Base-by-base conservation (phyloP, 1,140 invertebrate genomes). In the Acyrthosiphon pisum region DNA sequence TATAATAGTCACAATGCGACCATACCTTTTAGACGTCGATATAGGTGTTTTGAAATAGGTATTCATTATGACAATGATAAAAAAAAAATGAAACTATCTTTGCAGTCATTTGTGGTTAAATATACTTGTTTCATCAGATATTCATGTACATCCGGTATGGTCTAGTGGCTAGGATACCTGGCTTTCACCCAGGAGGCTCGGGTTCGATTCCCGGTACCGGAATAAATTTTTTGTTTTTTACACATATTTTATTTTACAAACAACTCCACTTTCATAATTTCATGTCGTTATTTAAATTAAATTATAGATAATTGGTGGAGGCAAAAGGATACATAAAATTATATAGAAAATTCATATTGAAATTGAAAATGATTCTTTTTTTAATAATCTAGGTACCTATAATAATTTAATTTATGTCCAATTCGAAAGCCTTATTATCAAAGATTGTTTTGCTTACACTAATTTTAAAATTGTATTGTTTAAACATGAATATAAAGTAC, bases 121-220 rank as follows among this genome's bases (percentile, higher is more conserved):
- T 41, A 83, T 9, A 41, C 11, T 26, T 44, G 4, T 86, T 84
- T 86, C 3, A 6, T 26, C 1, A 9, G 0, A 37, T 0, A 0
- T 6, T 0, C 4, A 0, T 1, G n/a, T 4, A 48, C 0, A 93
- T 94, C 94, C 94, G 94, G 94, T 94, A 94, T 94, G 94, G 94
- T 94, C 94, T 94, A 94, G 94, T 94, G 94, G 94, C 94, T 94
- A 94, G 94, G 94, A 94, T 94, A 94, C 94, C 94, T 94, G 94
- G 94, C 94, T 94, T 93, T 94, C 94, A 94, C 94, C 94, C 94
- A 94, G 94, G 94, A 94, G 94, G 94, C 94, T 94, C 94, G 94
- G 94, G 94, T 94, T 94, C 94, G 94, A 94, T 94, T 94, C 94
- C 94, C 94, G 94, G 94, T 94, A 94, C 94, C 94, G 94, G 94